Percentiles rank a stretch among this genome's conserved stretches.
Conservation (phyloP, 2,113 vertebrate species). For the Scytalopus superciliaris region DNA sequence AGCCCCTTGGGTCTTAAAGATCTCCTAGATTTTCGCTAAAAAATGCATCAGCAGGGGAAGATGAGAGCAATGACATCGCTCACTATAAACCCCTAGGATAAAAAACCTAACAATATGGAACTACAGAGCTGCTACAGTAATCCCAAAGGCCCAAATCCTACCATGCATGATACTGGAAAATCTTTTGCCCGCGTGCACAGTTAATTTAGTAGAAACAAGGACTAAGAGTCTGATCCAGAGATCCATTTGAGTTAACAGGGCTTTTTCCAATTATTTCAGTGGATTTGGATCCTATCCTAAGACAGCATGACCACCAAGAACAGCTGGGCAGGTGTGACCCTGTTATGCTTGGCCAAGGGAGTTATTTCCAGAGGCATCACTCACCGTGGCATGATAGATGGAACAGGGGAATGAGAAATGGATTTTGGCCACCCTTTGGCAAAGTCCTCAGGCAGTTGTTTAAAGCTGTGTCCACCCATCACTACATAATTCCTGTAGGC, state of each 20-base stretch:
- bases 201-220: background rate
- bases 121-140: background rate
- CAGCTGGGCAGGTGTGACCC: background rate
- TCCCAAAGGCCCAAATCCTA: background rate
- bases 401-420: background rate
- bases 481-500: background rate
- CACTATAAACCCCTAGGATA: background rate
- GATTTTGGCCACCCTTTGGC: background rate
- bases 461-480: slow-evolving; percentile 27
- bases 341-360: slow-evolving; percentile 26
- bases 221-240: background rate
- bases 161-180: background rate
- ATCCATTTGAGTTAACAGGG: background rate
- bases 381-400: background rate
- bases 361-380: slow-evolving; percentile 1
- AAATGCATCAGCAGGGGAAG: background rate
- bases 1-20: background rate
- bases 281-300: slow-evolving; percentile 34
- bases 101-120: background rate
- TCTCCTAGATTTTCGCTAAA: background rate
- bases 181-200: background rate
- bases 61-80: background rate
- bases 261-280: background rate
- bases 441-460: slow-evolving; percentile 6
- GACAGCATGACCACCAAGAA: slow-evolving; percentile 14